These are phyloP conservation scores for Pangasius larnaudii DNA, from an alignment of 2,797 vertebrate species.

Conservation along the genomic window DNA sequence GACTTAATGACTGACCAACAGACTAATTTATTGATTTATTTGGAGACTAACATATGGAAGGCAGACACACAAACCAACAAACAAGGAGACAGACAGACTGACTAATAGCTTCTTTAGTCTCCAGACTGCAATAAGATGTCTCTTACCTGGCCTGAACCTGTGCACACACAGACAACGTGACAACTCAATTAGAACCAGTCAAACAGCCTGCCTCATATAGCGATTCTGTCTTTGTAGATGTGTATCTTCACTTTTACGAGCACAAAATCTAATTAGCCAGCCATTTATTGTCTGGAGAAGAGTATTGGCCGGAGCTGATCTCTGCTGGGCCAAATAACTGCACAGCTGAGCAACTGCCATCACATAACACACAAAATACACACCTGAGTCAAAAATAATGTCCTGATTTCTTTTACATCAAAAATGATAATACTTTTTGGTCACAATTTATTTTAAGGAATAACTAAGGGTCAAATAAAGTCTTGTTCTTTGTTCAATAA, in stretches of 20 bases:
- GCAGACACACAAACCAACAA: background rate
- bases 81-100: background rate
- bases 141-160: constrained; percentile 55
- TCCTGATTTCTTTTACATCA: background rate
- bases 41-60: background rate
- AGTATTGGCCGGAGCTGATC: constrained; percentile 49
- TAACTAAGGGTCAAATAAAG: background rate
- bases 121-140: constrained; percentile 58
- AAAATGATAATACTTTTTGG: background rate
- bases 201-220: constrained; percentile 68
- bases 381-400: background rate
- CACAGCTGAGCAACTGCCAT: constrained; percentile 45
- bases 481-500: background rate
- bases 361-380: background rate
- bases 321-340: constrained; percentile 56
- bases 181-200: constrained; percentile 73
- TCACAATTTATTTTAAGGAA: background rate
- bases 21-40: background rate
- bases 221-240: constrained; percentile 70
- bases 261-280: constrained; percentile 63
- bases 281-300: constrained; percentile 61
- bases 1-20: background rate
- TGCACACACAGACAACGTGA: constrained; percentile 65
- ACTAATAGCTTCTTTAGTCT: background rate
- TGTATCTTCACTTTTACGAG: constrained; percentile 70